Base-by-base conservation (phyloP, 2,888 invertebrate genomes). In the Andrena camellia region DNA sequence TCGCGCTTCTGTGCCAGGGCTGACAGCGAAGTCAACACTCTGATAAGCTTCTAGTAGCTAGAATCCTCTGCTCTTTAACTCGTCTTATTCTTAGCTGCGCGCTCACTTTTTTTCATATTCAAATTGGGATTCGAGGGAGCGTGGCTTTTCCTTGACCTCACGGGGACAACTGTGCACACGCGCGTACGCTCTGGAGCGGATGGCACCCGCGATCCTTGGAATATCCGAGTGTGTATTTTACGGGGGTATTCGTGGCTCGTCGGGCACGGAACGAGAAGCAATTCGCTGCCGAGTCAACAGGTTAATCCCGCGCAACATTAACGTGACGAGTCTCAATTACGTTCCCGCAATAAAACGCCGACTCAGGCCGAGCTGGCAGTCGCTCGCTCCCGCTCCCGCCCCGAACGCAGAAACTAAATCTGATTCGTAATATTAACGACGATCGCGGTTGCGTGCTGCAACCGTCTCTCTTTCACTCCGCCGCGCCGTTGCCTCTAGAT, bases 311-410 rank as follows among this genome's bases (percentile, higher is more conserved):
- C 52, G 70, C 60, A 71, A 78, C 69, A 42, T 77, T 66, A 77
- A 68, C 80, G 78, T 48, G 59, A 71, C 71, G 33, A 66, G 66
- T 80, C 78, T 78, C 66, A 62, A 80, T 80, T 78, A 80, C 54
- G 62, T 20, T 20, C 69, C 42, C 23, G 62, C 62, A 29, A 80
- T 80, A 71, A 71, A 78, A 66, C 80, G 60, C 29, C 62, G 64
- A 42, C 64, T 70, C 78, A 33, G 26, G 17, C 31, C 52, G n/a
- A 20, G 17, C 23, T 48, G 23, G 52, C 68, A 48, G 62, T 78
- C 67, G 42, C 77, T 64, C 42, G 33, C 20, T 13, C 31, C n/a
- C 31, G 29, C 13, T 4, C 26, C 17, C n/a, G 35, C 29, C 26
- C 35, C 29, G 33, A 57, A 52, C 67, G 60, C 48, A 64, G 26